These are phyloP conservation scores for Esox masquinongy DNA, from an alignment of 2,797 vertebrate genomes.

Conservation along the genomic window DNA sequence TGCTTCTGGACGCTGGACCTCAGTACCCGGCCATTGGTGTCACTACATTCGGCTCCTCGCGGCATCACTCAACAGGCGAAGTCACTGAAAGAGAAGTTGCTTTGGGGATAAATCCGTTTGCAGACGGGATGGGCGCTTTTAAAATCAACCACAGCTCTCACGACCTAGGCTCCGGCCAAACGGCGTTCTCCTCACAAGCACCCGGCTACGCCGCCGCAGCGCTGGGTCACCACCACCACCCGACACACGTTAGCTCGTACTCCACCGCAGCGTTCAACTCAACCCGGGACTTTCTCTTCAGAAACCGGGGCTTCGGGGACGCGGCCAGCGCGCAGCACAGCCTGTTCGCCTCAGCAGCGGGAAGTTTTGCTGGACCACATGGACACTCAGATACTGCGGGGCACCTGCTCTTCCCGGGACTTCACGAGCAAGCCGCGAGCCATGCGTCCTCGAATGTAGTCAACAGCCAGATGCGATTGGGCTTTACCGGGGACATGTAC, in stretches of 20 bases:
- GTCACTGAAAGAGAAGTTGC: constrained; percentile 97
- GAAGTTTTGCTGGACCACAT: constrained; percentile 91
- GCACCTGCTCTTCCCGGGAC: constrained; percentile 96
- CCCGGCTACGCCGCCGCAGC: constrained; percentile 94
- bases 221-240: constrained; percentile 94
- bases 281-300: constrained; percentile 98
- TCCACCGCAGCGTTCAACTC: constrained; percentile 98
- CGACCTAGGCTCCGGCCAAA: constrained; percentile 93
- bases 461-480: constrained; percentile 97
- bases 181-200: constrained; percentile 96
- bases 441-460: constrained; percentile 97
- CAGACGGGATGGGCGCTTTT: constrained; percentile 98
- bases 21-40: constrained; percentile 99
- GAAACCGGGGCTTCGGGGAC: constrained; percentile 96
- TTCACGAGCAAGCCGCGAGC: constrained; percentile 93
- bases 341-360: constrained; percentile 84
- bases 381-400: constrained; percentile 94
- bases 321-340: constrained; percentile 91
- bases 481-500: constrained; percentile 99
- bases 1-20: constrained; percentile 99
- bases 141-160: constrained; percentile 98
- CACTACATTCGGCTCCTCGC: constrained; percentile 98
- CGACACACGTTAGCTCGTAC: constrained; percentile 95
- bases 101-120: constrained; percentile 98
- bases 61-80: constrained; percentile 98